Base-by-base conservation (phyloP, 1,140 invertebrate species). In the Cotesia chilonis region DNA sequence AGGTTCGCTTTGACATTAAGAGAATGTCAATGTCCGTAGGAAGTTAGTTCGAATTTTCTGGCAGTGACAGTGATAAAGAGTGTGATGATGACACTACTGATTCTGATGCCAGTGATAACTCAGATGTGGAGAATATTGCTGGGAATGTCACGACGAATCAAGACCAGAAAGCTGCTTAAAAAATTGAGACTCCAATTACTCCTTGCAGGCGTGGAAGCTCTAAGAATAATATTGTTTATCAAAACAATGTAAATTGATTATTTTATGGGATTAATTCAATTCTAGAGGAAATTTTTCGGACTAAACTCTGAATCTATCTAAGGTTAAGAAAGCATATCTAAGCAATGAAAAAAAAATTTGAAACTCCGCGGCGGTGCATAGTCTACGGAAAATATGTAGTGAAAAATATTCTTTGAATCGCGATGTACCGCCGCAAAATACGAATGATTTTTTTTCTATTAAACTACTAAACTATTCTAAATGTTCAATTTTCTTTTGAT, bases 11-110 rank as follows among this genome's bases (percentile, higher is more conserved):
- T 28, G 78, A 71, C 37, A 75, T 78, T 71, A 79, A 82, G 9
- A 76, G 76, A n/a, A 83, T 84, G 73, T 82, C 81, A 59, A 63
- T 81, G n/a, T 82, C 80, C 37, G 83, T 86, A 47, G 83, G 81
- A 6, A 82, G 80, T 60, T 84, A 86, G 71, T 84, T 74, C 64
- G 72, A 77, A 2, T 80, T 76, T 12, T 73, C 80, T 3, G 78
- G 82, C 6, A 80, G 80, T 38, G 82, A 82, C 57, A 79, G 73
- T 20, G 37, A 60, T 63, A 72, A 79, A 63, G 72, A 77, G 3
- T 80, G 80, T 38, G 82, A 83, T 57, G 79, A 74, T 14, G 28
- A 57, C 63, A 72, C 78, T 28, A 77, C 78, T 55, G 81, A 85
- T 63, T 79, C 83, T 77, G 83, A 80, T 14, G 74, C 28, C 35